Conservation (phyloP, 1,140 invertebrate genomes). For the Atta cephalotes region DNA sequence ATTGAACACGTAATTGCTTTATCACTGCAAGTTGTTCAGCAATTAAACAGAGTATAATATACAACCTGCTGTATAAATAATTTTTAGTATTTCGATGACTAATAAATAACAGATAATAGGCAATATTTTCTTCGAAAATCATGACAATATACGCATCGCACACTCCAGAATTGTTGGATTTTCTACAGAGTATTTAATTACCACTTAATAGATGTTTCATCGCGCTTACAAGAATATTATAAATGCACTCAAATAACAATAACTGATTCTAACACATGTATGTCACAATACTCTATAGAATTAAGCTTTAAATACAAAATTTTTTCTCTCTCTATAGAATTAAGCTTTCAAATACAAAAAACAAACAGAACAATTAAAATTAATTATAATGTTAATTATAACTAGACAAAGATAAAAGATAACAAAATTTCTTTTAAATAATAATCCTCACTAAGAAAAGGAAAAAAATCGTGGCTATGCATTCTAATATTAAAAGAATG, state of each 20-base stretch:
- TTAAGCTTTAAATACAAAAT: background rate
- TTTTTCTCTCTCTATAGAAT: background rate
- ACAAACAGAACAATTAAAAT: background rate
- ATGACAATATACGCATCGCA: background rate
- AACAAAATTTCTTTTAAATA: background rate
- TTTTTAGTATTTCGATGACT: conserved; percentile 7
- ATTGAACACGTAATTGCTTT: conserved; percentile 18
- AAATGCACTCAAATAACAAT: background rate
- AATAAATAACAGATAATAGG: conserved; percentile 36
- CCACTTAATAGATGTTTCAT: conserved; percentile 15
- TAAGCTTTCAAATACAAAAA: background rate
- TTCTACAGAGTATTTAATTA: conserved; percentile 28
- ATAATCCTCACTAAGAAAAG: background rate
- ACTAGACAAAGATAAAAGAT: background rate
- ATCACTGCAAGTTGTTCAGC: background rate
- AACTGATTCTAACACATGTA: background rate
- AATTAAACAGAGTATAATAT: background rate
- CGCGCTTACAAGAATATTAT: background rate
- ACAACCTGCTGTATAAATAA: conserved; percentile 4
- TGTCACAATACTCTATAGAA: background rate
- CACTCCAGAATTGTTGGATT: background rate
- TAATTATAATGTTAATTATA: background rate
- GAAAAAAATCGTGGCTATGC: background rate
- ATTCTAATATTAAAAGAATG: conserved; percentile 4
- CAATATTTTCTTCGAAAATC: conserved; percentile 27